phyloP scores from a whole-genome alignment of 2,113 vertebrate genomes.

The Phylloscopus whistleri region DNA sequence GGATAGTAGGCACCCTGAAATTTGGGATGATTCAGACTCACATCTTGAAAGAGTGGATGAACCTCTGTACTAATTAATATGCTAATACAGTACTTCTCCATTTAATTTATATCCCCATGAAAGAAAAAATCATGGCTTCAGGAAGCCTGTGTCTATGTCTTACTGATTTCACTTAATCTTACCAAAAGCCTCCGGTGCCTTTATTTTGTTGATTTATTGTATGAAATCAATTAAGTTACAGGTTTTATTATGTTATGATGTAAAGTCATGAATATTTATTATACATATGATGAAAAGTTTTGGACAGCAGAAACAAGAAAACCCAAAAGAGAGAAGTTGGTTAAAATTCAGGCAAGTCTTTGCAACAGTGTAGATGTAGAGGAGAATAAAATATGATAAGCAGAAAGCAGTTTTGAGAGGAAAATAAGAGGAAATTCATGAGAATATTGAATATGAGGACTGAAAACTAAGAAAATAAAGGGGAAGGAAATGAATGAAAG shows the following conservation, averaged over 20 bases:
- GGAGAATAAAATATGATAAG: not conserved
- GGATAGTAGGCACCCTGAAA: not conserved
- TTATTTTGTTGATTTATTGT: not conserved
- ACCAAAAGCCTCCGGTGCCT: not conserved
- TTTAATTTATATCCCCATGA: not conserved
- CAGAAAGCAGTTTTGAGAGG: not conserved
- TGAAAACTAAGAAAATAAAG: not conserved
- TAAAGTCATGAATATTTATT: not conserved
- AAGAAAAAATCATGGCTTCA: not conserved
- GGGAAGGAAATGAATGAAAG: not conserved
- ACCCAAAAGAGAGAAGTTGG: not conserved
- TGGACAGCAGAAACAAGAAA: not conserved
- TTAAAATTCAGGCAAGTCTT: not conserved
- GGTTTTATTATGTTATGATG: not conserved
- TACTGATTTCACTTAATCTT: not conserved
- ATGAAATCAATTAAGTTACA: not conserved
- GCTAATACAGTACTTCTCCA: not conserved
- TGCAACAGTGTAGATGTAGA: not conserved
- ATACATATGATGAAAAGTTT: not conserved
- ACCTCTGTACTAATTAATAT: not conserved
- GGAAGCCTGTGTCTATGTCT: not conserved
- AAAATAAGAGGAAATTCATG: not conserved
- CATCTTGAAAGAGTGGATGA: not conserved
- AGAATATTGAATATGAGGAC: not conserved
- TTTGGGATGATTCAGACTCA: not conserved